phyloP scores from a whole-genome alignment of 2,888 invertebrate genomes.

The Melinopterus prodromus region DNA sequence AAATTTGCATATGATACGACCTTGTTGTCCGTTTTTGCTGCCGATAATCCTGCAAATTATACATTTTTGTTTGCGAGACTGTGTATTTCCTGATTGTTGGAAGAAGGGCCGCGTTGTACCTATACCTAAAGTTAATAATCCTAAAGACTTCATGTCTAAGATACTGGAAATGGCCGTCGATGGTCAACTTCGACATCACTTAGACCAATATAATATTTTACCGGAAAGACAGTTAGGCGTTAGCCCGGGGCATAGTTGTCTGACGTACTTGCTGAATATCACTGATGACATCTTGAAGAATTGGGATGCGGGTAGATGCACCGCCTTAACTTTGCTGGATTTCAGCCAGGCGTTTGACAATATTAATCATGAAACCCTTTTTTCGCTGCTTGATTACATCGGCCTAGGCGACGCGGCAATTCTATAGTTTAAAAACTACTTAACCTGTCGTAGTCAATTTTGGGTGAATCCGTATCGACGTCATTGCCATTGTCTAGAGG shows the following conservation, averaged over 20 bases:
- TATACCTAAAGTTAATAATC: neutral
- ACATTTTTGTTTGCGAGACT: neutral
- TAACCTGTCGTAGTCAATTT: neutral
- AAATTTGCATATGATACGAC: neutral
- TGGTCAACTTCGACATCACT: too few relatives aligned
- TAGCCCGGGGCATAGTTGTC: neutral
- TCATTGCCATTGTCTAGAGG: neutral
- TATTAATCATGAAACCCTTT: neutral
- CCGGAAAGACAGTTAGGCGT: neutral
- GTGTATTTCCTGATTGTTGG: neutral
- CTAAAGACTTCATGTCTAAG: neutral
- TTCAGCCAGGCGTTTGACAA: too few relatives aligned
- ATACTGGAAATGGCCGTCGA: neutral
- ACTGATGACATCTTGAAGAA: neutral
- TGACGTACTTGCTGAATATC: neutral
- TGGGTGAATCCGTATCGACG: neutral
- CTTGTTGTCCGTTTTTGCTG: neutral
- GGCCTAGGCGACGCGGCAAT: neutral
- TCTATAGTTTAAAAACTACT: too few relatives aligned
- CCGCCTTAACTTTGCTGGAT: too few relatives aligned
- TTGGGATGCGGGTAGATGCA: too few relatives aligned
- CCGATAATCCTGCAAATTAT: neutral
- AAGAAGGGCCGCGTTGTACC: neutral
- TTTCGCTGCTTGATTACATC: neutral
- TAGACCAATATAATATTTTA: too few relatives aligned